phyloP scores from a whole-genome alignment of 2,888 invertebrate species.

The Calameuta pallipes region DNA sequence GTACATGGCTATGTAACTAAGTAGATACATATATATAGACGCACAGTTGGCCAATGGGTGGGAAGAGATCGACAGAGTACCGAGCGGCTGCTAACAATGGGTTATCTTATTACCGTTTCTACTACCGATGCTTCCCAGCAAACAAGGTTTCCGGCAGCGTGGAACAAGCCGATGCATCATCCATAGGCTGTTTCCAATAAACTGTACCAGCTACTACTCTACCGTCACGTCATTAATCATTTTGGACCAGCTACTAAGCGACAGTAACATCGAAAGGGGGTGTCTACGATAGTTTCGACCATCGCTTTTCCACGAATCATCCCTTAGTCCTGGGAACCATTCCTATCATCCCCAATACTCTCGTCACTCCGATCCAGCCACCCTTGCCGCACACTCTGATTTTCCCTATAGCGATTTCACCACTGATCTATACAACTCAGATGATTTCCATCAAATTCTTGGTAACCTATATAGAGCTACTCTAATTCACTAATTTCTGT shows the following conservation, averaged over 20 bases:
- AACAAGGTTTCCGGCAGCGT: slow-evolving; percentile 32
- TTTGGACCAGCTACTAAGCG: slow-evolving; percentile 20
- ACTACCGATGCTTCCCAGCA: slow-evolving; percentile 25
- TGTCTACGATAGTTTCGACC: neutral
- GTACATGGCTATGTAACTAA: neutral
- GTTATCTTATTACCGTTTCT: slow-evolving; percentile 45
- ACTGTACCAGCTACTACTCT: slow-evolving; percentile 42
- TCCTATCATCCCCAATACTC: neutral
- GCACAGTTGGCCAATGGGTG: neutral
- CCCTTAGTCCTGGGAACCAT: neutral
- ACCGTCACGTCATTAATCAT: slow-evolving; percentile 46
- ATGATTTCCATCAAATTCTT: neutral
- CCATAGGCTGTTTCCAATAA: slow-evolving; percentile 51
- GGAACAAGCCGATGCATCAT: slow-evolving; percentile 45
- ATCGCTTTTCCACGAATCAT: neutral
- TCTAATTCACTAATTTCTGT: neutral
- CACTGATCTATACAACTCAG: neutral
- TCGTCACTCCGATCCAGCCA: neutral
- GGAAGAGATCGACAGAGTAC: neutral
- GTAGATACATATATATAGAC: neutral
- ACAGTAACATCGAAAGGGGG: slow-evolving; percentile 34
- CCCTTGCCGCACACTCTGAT: neutral
- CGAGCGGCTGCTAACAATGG: slow-evolving; percentile 10
- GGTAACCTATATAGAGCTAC: neutral
- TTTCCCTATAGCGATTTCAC: neutral